Evolutionary conservation across 2,888 invertebrate species (phyloP).

Genomic region (Graphium colonna): DNA sequence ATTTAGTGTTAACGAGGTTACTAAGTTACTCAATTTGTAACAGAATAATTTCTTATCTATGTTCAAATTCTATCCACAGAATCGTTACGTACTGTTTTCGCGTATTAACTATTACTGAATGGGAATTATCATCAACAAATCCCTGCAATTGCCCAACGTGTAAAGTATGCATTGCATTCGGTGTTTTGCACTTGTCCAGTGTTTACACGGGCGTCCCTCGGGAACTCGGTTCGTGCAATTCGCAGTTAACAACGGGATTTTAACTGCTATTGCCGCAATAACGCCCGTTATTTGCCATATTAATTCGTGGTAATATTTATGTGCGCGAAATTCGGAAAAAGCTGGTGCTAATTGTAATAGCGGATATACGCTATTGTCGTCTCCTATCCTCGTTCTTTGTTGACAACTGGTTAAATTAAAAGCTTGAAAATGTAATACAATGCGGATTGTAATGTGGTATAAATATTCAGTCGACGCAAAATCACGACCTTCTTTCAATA

Average conservation of each 20-base stretch:
- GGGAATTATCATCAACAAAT: background rate
- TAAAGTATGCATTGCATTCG: background rate
- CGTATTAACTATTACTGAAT: no score
- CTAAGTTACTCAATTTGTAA: no score
- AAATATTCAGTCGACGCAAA: background rate
- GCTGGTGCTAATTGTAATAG: background rate
- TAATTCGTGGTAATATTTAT: conserved; percentile 7
- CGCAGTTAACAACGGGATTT: conserved; percentile 7
- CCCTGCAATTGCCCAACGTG: background rate
- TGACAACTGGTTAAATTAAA: no score
- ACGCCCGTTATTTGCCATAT: conserved; percentile 4
- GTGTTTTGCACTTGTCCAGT: background rate
- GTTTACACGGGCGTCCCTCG: conserved; percentile 3
- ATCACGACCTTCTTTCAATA: background rate
- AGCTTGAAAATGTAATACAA: background rate
- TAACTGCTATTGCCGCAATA: background rate
- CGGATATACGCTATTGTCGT: background rate
- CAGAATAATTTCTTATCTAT: no score
- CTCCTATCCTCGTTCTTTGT: background rate
- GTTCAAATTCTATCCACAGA: no score
- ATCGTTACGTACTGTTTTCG: no score
- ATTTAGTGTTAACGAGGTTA: no score
- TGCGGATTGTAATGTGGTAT: background rate
- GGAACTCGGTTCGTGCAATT: background rate
- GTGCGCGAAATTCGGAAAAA: background rate